phyloP scores from a whole-genome alignment of 2,113 vertebrate species.

The Microcebus tavaratra region DNA sequence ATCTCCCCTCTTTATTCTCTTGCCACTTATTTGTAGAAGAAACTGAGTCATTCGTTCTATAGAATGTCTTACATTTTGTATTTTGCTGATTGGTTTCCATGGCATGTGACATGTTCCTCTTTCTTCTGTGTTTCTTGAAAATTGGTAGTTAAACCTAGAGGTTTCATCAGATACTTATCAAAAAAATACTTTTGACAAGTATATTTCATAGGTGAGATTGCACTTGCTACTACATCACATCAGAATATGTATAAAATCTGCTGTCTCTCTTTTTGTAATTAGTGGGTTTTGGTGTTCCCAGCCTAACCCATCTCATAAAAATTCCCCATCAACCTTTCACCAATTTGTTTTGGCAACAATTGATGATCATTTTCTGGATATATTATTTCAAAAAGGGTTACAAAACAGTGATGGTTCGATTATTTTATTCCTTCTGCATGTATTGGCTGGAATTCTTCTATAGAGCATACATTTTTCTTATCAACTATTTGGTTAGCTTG shows the following conservation, averaged over 20 bases:
- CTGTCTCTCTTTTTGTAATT: neutral
- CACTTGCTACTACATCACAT: neutral
- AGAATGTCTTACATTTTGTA: neutral
- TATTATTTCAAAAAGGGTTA: neutral
- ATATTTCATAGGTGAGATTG: neutral
- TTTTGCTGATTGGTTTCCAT: neutral
- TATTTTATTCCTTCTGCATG: neutral
- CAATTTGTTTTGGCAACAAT: neutral
- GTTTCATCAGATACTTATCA: neutral
- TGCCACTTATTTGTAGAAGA: neutral
- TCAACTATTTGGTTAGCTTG: neutral
- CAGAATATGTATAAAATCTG: neutral
- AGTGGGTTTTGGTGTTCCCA: neutral
- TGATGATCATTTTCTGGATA: neutral
- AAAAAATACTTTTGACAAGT: neutral
- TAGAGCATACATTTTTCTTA: neutral
- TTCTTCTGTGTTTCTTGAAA: conserved; percentile 38
- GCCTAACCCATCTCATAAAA: neutral
- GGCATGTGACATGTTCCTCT: neutral
- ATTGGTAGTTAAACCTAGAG: neutral
- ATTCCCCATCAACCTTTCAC: neutral
- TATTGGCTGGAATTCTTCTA: neutral
- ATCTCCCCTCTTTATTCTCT: neutral
- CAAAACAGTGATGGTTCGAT: neutral
- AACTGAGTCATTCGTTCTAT: neutral